Percentiles rank a stretch among this genome's conserved stretches.
phyloP scores from a whole-genome alignment of 2,113 vertebrate species.

The Neogobius melanostomus region DNA sequence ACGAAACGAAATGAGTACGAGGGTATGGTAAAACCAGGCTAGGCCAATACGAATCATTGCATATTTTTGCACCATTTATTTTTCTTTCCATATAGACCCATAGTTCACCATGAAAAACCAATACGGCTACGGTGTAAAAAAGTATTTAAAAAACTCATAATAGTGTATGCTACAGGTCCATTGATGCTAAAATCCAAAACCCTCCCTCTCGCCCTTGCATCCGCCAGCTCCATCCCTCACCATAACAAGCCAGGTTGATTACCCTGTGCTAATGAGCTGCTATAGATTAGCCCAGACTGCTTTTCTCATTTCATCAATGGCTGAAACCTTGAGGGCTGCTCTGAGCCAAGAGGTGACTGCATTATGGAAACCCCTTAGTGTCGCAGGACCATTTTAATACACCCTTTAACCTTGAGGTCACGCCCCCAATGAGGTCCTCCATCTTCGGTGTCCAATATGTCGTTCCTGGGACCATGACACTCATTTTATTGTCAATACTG shows the following conservation, averaged over 20 bases:
- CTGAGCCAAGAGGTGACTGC: conserved; percentile 21
- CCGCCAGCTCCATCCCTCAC: conserved; percentile 22
- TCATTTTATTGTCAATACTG: conserved; percentile 35
- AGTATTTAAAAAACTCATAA: no score
- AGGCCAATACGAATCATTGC: no score
- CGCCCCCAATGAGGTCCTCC: conserved; percentile 2
- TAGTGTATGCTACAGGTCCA: no score
- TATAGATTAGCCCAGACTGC: conserved; percentile 44
- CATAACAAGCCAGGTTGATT: conserved; percentile 16
- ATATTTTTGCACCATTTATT: no score
- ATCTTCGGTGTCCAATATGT: conserved; percentile 15
- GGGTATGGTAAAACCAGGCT: no score
- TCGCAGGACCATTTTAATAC: conserved; percentile 25
- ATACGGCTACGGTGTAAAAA: no score
- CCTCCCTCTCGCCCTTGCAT: not conserved
- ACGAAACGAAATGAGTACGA: no score
- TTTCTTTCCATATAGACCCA: no score
- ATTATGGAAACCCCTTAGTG: conserved; percentile 19
- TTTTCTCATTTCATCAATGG: conserved; percentile 43
- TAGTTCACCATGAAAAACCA: no score
- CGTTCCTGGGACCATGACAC: conserved; percentile 6
- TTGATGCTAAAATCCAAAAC: not conserved
- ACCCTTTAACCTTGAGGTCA: conserved; percentile 28
- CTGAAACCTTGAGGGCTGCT: conserved; percentile 27
- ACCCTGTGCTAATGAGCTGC: conserved; percentile 42